phyloP scores from a whole-genome alignment of 1,140 invertebrate genomes.

The Aphelinus atriplicis region DNA sequence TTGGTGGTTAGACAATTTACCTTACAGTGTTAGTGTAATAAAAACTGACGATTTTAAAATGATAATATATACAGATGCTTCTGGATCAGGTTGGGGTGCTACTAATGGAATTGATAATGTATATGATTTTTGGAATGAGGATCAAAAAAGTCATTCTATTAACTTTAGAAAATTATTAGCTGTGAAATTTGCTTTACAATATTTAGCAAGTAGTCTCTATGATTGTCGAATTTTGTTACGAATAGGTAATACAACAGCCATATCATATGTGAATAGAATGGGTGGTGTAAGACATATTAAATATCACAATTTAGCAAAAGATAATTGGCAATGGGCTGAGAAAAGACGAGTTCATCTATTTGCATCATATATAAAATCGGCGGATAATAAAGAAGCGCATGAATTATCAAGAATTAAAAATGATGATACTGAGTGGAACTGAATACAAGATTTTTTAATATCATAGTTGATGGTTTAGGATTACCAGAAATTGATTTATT shows the following conservation, averaged over 20 bases:
- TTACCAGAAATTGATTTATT: conserved; percentile 47
- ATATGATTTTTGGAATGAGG: conserved; percentile 30
- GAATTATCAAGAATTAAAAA: conserved; percentile 34
- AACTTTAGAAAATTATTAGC: conserved; percentile 38
- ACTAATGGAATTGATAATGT: conserved; percentile 1
- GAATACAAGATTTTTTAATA: conserved; percentile 5
- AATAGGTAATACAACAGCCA: conserved; percentile 38
- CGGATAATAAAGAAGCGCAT: conserved; percentile 27
- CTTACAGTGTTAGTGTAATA: background rate
- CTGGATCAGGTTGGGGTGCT: conserved; percentile 28
- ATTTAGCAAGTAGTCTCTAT: background rate
- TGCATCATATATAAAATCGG: conserved; percentile 36
- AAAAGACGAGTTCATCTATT: conserved; percentile 20
- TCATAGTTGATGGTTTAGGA: conserved; percentile 44
- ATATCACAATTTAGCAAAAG: conserved; percentile 3
- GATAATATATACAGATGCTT: conserved; percentile 38
- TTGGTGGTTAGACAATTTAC: conserved; percentile 21
- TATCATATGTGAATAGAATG: conserved; percentile 32
- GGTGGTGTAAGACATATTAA: conserved; percentile 6
- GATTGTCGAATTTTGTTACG: conserved; percentile 31
- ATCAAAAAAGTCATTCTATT: conserved; percentile 19
- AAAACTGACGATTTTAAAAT: conserved; percentile 18
- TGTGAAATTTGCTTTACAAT: conserved; percentile 19
- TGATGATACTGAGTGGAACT: conserved; percentile 36
- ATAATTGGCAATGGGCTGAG: conserved; percentile 39